Evolutionary conservation across 2,113 vertebrate genomes (phyloP).

Genomic region (Chloropsis cyanopogon): DNA sequence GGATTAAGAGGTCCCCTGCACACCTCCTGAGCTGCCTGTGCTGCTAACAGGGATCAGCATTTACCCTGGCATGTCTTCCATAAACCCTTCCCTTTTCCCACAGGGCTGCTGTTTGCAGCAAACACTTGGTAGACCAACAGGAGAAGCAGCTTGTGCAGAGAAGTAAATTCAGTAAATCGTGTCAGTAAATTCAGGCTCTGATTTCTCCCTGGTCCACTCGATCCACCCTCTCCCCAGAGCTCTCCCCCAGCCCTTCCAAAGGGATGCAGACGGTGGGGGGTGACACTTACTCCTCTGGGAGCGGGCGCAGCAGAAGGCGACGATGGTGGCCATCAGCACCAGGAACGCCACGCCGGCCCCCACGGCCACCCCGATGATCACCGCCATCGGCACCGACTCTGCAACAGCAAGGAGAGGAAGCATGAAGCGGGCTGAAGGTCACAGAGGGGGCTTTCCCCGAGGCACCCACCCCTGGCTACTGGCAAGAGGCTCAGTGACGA

Average conservation of each 20-base stretch:
- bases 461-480: neutral
- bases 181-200: neutral
- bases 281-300: slow-evolving; percentile 94
- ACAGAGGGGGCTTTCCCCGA: neutral
- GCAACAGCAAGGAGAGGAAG: slow-evolving; percentile 56
- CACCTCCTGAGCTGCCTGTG: neutral
- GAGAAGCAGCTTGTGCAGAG: neutral
- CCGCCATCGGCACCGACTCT: slow-evolving; percentile 94
- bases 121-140: neutral
- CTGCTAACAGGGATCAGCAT: neutral
- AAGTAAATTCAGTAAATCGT: neutral
- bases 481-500: neutral
- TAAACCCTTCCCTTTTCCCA: neutral
- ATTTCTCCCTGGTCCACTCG: neutral
- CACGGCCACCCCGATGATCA: slow-evolving; percentile 97
- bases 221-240: fast-evolving
- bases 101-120: neutral
- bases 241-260: neutral
- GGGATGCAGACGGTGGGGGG: fast-evolving
- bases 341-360: slow-evolving; percentile 95
- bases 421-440: neutral
- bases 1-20: neutral
- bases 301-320: slow-evolving; percentile 96
- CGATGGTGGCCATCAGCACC: slow-evolving; percentile 94
- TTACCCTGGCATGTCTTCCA: neutral